Evolutionary conservation across 1,140 invertebrate species (phyloP).

Genomic region (Scaptodrosophila lebanonensis): DNA sequence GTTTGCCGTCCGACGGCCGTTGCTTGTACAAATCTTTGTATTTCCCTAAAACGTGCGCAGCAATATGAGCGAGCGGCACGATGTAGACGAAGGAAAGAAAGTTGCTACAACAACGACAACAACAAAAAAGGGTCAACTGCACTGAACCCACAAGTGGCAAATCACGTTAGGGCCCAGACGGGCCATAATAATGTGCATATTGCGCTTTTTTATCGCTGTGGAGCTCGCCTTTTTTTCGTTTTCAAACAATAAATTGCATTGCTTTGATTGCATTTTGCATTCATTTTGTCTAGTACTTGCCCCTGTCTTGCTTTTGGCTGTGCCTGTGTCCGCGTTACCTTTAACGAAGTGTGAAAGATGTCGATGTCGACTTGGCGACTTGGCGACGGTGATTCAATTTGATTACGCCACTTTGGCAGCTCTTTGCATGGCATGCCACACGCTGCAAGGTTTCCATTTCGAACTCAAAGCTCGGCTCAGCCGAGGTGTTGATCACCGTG

Average conservation of each 20-base stretch:
- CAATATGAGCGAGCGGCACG: conserved; percentile 56
- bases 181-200: conserved; percentile 65
- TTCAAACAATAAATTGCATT: conserved; percentile 62
- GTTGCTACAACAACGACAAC: conserved; percentile 24
- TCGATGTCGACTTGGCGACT: too few relatives aligned
- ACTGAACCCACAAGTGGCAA: conserved; percentile 15
- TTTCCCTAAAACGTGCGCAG: conserved; percentile 59
- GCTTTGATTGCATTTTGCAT: conserved; percentile 37
- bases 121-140: conserved; percentile 23
- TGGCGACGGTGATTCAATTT: conserved; percentile 62
- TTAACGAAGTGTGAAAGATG: conserved; percentile 74
- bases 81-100: conserved; percentile 48
- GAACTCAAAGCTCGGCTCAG: too few relatives aligned
- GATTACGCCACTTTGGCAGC: conserved; percentile 63
- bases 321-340: conserved; percentile 50
- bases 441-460: conserved; percentile 46
- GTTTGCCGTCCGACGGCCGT: conserved; percentile 36
- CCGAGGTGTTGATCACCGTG: conserved; percentile 45
- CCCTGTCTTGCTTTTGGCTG: conserved; percentile 5
- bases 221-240: conserved; percentile 30
- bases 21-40: conserved; percentile 69
- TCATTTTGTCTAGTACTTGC: background rate
- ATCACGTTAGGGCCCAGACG: conserved; percentile 61
- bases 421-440: conserved; percentile 41
- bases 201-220: conserved; percentile 30